Base-by-base conservation (phyloP, 2,888 invertebrate species). In the Apamea sordens region DNA sequence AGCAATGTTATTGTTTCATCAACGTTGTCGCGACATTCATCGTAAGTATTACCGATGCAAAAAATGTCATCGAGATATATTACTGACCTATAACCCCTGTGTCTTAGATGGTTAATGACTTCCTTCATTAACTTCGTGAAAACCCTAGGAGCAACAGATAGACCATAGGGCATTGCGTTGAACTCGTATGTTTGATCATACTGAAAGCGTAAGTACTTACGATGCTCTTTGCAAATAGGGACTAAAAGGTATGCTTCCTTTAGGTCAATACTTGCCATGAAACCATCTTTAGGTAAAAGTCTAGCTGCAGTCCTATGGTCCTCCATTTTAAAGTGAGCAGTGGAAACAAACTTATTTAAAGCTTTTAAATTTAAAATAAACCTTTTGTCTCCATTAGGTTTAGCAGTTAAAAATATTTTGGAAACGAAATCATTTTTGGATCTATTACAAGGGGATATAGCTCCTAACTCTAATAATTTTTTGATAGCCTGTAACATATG, bases 311-410 rank as follows among this genome's bases (percentile, higher is more conserved):
- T 67, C 41, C 67, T n/a, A 28, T 44, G 44, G n/a, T 44, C 44
- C 10, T 44, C 44, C 67, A 44, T 67, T 67, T 67, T 67, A 67
- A 44, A 68, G 28, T 44, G 44, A 18, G 28, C 18, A 28, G 28
- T 68, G 28, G 47, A 47, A 68, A 68, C 28, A 21, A 68, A 68
- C 18, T 68, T 47, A 63, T 63, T 32, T 63, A 32, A 47, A 28
- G 11, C 18, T 68, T 68, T 68, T 47, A 68, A 28, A 28, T 68
- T 68, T 47, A 61, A 63, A 28, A 63, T 28, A 61, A 63, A 61
- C 7, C 61, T 61, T 28, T 28, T 61, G n/a, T n/a, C 67, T n/a
- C 67, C 41, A n/a, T 67, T 67, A n/a, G 67, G 44, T 67, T 67
- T 67, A 15, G 44, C 15, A n/a, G 41, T 44, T 67, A 67, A 44